Evolutionary conservation across 37 sponge, comb jelly and placozoan species (phyloP), one percentile per base, ranked within the genome.

Genomic region (Diacarnus erythraeanus): DNA sequence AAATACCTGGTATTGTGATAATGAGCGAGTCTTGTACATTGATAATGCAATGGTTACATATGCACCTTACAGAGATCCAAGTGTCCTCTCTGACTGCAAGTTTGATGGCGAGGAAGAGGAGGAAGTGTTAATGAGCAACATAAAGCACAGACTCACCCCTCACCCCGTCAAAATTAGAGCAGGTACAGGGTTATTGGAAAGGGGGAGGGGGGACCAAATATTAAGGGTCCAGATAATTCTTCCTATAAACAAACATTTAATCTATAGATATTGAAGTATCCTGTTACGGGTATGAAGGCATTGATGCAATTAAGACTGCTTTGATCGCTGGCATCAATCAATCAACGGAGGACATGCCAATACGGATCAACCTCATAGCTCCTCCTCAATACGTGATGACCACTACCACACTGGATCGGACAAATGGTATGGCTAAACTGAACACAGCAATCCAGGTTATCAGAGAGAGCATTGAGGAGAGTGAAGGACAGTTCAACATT

Each of bases 201-300:
- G n/a, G n/a, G n/a, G n/a, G n/a, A n/a, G n/a, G n/a, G n/a, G n/a
- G n/a, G n/a, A n/a, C n/a, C n/a, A n/a, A n/a, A n/a, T n/a, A n/a
- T n/a, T n/a, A n/a, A n/a, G n/a, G n/a, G n/a, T n/a, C n/a, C n/a
- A n/a, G n/a, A n/a, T n/a, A n/a, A n/a, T n/a, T n/a, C n/a, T n/a
- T n/a, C n/a, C n/a, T n/a, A n/a, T n/a, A n/a, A n/a, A n/a, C n/a
- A n/a, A n/a, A n/a, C n/a, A n/a, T n/a, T n/a, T n/a, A n/a, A n/a
- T 27, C 9, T 20, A 18, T 77, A 42, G 97, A 92, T 38, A 72
- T 98, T 10, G 96, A 98, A 56, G 97, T 98, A 41, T 82, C 87
- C 17, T 98, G 99, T 71, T 98, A 98, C 72, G 90, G 88, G 25
- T 98, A 98, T 60, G 99, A 98, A 59, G 99, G 99, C 5, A 92